Base-by-base conservation (phyloP, 2,113 vertebrate genomes). In the Aramus guarauna region DNA sequence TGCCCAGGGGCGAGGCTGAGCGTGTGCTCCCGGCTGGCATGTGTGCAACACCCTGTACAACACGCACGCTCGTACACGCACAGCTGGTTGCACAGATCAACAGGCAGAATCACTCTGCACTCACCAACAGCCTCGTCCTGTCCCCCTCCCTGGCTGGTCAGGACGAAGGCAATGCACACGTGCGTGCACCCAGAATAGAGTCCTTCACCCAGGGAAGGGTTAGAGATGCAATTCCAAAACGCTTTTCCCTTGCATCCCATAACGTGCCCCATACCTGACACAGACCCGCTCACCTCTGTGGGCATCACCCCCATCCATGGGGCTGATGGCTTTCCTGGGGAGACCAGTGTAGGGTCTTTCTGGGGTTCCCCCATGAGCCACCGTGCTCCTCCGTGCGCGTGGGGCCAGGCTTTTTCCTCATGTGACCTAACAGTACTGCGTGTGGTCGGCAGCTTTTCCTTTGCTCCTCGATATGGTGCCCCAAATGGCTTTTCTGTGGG, bases 21-120 rank as follows among this genome's bases (percentile, higher is more conserved):
- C 2, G 52, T 12, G 53, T 17, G 78, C 27, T 83, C 29, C 30
- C 23, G 11, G 45, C 45, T 23, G 32, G 47, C 37, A 5, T 2
- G 4, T 9, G 5, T 22, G 14, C 19, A 55, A 13, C 14, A n/a
- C 39, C 6, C 6, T 8, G 7, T 22, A 8, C 30, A 15, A 23
- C 36, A 12, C 7, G 6, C 36, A 18, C 11, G 0, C 15, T 20
- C 7, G 9, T 7, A 5, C 11, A 12, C 8, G 2, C 17, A 1
- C 24, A 15, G 30, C 80, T 10, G 20, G 29, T n/a, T 3, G 20
- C 12, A 1, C 16, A 12, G 16, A 17, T n/a, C 80, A 32, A 12
- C n/a, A 32, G 52, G 64, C 41, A 58, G 52, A 37, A 68, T 32
- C 27, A 3, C 41, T 45, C 41, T 0, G 2, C 16, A 1, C 53